Evolutionary conservation across 1,140 invertebrate species (phyloP), one percentile per base, ranked within the genome.

Genomic region (Tetranychus urticae): DNA sequence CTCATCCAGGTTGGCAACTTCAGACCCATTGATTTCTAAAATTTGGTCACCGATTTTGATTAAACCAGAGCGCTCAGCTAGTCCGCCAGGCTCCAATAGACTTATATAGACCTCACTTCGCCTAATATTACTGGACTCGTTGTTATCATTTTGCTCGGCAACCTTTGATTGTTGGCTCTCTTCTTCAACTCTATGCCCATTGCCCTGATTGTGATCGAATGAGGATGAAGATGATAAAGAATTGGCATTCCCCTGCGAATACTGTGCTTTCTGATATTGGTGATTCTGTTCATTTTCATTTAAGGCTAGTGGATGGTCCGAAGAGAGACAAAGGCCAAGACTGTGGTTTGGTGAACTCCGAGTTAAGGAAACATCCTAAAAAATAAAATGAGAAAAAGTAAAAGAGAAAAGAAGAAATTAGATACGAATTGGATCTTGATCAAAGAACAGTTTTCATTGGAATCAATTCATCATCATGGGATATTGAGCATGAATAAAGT

Each of bases 31-130:
- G 14, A 78, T 76, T 76, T 77, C 67, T 61, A 84, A 70, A 64
- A 84, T 82, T 72, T 85, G 83, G 73, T 85, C 83, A 42, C 83
- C 83, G 67, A 82, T 79, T 57, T 78, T 70, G 6, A 85, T 74
- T 54, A 80, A 74, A 12, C 82, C 82, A 70, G 84, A 80, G 57
- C 76, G 73, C 10, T 77, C 78, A 7, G 83, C 82, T 46, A 84
- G 72, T 70, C 82, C 82, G 64, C 79, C 77, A 8, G 77, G 74
- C 64, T 82, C 77, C 68, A 85, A 80, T 73, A 76, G 10, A n/a
- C 12, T 59, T 8, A 59, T 37, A 59, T 59, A 59, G 34, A 59
- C 58, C n/a, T 46, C 58, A 45, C 39, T 33, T 2, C 12, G 23
- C 7, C 10, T 56, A 6, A 36, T 10, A 56, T 2, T 36, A 14